phyloP scores from a whole-genome alignment of 2,888 invertebrate genomes.

The Neoaliturus tenellus region DNA sequence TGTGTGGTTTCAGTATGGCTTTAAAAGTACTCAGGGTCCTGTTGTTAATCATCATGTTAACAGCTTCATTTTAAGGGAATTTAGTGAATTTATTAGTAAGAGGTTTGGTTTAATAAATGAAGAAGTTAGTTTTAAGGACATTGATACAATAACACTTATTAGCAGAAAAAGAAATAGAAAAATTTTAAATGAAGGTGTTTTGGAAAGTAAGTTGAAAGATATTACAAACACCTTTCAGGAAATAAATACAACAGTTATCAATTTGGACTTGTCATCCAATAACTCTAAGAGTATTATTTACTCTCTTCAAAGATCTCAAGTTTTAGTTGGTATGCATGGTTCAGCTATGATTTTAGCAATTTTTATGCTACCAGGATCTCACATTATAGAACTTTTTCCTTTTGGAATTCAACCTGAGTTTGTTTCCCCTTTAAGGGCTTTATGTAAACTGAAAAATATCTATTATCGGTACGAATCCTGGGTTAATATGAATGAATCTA shows the following conservation, averaged over 20 bases:
- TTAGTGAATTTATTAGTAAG: slow-evolving; percentile 65
- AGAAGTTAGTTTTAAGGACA: not conserved
- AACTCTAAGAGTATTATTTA: slow-evolving; percentile 59
- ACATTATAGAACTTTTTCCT: slow-evolving; percentile 74
- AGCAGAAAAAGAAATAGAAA: slow-evolving; percentile 71
- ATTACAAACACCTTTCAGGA: slow-evolving; percentile 34
- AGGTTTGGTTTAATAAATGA: slow-evolving; percentile 58
- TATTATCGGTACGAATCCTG: slow-evolving; percentile 71
- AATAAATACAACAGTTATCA: slow-evolving; percentile 44
- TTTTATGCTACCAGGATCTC: slow-evolving; percentile 71
- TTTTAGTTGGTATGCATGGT: slow-evolving; percentile 70
- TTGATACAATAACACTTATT: slow-evolving; percentile 62
- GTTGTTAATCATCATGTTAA: slow-evolving; percentile 65
- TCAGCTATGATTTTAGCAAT: slow-evolving; percentile 72
- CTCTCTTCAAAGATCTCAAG: slow-evolving; percentile 59
- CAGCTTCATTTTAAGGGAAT: slow-evolving; percentile 64
- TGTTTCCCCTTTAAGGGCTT: slow-evolving; percentile 73
- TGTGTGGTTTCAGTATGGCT: slow-evolving; percentile 75
- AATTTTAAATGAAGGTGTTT: slow-evolving; percentile 72
- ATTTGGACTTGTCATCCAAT: slow-evolving; percentile 63
- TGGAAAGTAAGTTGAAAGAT: slow-evolving; percentile 68
- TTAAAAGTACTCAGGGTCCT: slow-evolving; percentile 72
- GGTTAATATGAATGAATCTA: slow-evolving; percentile 70
- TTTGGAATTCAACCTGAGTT: slow-evolving; percentile 72
- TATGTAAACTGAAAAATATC: slow-evolving; percentile 70